Evolutionary conservation across 2,888 invertebrate species (phyloP).

Genomic region (Ischnura elegans): DNA sequence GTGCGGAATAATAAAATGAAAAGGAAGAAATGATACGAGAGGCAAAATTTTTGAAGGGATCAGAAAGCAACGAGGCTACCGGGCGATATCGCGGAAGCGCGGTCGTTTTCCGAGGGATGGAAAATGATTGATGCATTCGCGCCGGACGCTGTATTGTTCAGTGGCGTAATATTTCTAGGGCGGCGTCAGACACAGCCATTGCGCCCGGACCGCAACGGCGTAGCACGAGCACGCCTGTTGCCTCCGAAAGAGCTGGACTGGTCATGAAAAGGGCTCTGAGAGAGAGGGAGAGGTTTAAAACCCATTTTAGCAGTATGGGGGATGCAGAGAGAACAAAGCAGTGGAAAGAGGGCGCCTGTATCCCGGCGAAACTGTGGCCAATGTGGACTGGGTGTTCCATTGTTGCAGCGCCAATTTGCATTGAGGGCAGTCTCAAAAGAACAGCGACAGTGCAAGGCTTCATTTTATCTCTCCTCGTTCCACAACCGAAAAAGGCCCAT

Average conservation of each 20-base stretch:
- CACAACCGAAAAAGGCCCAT: neutral
- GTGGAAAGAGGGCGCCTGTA: neutral
- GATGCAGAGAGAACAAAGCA: neutral
- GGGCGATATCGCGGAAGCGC: neutral
- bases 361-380: neutral
- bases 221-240: neutral
- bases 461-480: neutral
- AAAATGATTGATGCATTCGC: slow-evolving; percentile 31
- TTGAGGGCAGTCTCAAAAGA: neutral
- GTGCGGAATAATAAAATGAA: neutral
- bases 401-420: neutral
- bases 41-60: neutral
- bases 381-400: neutral
- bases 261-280: neutral
- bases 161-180: slow-evolving; percentile 19
- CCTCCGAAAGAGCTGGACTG: neutral
- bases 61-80: neutral
- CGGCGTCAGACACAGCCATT: neutral
- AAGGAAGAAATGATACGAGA: neutral
- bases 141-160: slow-evolving; percentile 26
- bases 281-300: neutral
- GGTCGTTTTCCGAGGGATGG: neutral
- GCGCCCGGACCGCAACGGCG: neutral
- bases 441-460: neutral
- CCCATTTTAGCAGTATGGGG: neutral